Base-by-base conservation (phyloP, 2,113 vertebrate species). In the Corydoras maculifer region DNA sequence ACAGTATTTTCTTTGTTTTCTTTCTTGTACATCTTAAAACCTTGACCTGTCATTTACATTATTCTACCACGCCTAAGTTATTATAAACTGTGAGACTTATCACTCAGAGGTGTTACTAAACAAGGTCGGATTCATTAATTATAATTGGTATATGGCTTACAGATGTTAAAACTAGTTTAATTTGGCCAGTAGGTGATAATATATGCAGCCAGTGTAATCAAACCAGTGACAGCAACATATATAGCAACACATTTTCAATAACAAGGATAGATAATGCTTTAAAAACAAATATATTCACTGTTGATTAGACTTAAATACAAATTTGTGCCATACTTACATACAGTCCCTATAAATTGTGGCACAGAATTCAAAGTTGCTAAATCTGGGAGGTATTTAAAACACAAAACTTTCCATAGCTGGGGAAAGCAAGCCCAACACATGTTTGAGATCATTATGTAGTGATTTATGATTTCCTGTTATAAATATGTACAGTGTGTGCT, bases 391-490 rank as follows among this genome's bases (percentile, higher is more conserved):
- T 74, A 77, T 73, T 74, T 74, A 66, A 31, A 53, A 77, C 30
- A 73, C 43, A 65, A 65, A 14, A 51, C 67, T 70, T 74, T 70
- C 35, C 53, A 29, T 61, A 61, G 25, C 62, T 32, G 35, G 57
- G 13, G 60, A 69, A 72, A 73, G 43, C 43, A 31, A 65, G 54
- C 70, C 58, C 43, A 62, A 51, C 62, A 74, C 66, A 69, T 73
- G 71, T n/a, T 68, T 48, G 65, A 67, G 57, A 65, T 66, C 64
- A 70, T 62, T 70, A 66, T 53, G 58, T 31, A 29, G 53, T 74
- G 76, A 70, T 74, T 70, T 74, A 74, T 65, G 65, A 62, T 58
- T 63, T 63, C 62, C 62, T 68, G 69, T 72, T 62, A 58, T 67
- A 76, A 58, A 68, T 62, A 67, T 50, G 64, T 68, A 66, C 62